A percentile compares a stretch with the other conserved stretches of the same genome.
Evolutionary conservation across 2,113 vertebrate genomes (phyloP).

Genomic region (Trinectes maculatus): DNA sequence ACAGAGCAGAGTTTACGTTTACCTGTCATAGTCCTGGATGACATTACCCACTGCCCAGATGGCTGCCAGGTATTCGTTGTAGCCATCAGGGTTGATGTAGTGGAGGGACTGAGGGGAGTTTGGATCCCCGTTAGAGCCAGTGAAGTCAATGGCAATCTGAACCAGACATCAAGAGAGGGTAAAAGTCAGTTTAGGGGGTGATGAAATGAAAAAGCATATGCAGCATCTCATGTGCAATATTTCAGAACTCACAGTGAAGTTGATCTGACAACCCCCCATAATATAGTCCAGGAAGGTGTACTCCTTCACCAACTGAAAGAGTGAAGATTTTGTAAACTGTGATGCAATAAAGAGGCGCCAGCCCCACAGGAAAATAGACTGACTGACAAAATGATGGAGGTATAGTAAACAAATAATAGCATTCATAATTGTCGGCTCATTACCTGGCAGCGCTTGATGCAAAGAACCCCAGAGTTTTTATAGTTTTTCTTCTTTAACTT

Average conservation of each 20-base stretch:
- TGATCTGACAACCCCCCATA: constrained; percentile 97
- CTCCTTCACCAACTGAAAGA: constrained; percentile 86
- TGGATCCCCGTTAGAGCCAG: constrained; percentile 95
- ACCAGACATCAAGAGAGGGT: neutral
- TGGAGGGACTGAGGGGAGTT: constrained; percentile 88
- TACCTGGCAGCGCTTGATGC: constrained; percentile 91
- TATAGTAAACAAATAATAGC: too few species aligned
- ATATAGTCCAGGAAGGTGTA: constrained; percentile 96
- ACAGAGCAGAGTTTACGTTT: constrained; percentile 21
- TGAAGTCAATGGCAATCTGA: constrained; percentile 97
- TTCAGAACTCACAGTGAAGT: constrained; percentile 92
- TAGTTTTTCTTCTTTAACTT: constrained; percentile 92
- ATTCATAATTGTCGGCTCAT: neutral
- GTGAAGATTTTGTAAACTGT: neutral
- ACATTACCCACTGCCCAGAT: constrained; percentile 96
- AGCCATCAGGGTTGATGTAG: constrained; percentile 90
- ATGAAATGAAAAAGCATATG: neutral
- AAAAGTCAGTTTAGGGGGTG: neutral
- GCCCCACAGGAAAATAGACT: too few species aligned
- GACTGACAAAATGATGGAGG: too few species aligned
- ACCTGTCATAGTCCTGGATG: constrained; percentile 96
- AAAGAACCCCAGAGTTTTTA: constrained; percentile 94
- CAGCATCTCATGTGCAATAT: neutral
- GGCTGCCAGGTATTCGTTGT: constrained; percentile 94
- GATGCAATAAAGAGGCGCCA: neutral